Base-by-base conservation (phyloP, 2,888 invertebrate species). In the Parthenolecanium corni region DNA sequence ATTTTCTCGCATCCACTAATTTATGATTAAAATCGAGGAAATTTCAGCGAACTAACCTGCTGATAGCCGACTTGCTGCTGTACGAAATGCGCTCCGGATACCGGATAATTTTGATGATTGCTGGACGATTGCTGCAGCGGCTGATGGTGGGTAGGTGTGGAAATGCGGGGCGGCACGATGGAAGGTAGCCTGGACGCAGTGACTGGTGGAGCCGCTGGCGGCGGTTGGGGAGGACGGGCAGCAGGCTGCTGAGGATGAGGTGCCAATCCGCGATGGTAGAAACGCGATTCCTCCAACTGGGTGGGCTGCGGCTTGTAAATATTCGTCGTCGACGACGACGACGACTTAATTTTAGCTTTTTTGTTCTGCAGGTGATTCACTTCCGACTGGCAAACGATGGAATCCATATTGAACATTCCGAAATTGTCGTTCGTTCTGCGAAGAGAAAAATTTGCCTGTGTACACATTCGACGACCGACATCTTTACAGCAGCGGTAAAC, bases 141-240 rank as follows among this genome's bases (percentile, higher is more conserved):
- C 25, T 44, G 66, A 62, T 20, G 53, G 47, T 21, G 52, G 24
- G 21, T 57, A 14, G 31, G 52, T 38, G 31, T 58, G 57, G 46
- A 24, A n/a, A 20, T 21, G 23, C 21, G 63, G 20, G 38, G 23
- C 38, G 54, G 51, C 24, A 54, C 18, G 51, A 49, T 31, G 44
- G 64, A 74, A 76, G 57, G 64, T 65, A 67, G 64, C 66, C 74
- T 78, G 73, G 70, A 65, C 6, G 65, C 36, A 16, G 65, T 24
- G 16, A 64, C 20, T n/a, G 53, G 53, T 42, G 67, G 53, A 65
- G 70, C 67, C n/a, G 64, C 63, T 58, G 64, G 64, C 66, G 66
- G 51, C 66, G 66, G 42, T 64, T 69, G 66, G 25, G 70, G 40
- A 20, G 69, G 57, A 42, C 9, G 31, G 31, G 9, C 9, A 31